A percentile compares a stretch with the other conserved stretches of the same genome.
Evolutionary conservation across 2,797 vertebrate species (phyloP).

Genomic region (Melanotaenia trifasciata): DNA sequence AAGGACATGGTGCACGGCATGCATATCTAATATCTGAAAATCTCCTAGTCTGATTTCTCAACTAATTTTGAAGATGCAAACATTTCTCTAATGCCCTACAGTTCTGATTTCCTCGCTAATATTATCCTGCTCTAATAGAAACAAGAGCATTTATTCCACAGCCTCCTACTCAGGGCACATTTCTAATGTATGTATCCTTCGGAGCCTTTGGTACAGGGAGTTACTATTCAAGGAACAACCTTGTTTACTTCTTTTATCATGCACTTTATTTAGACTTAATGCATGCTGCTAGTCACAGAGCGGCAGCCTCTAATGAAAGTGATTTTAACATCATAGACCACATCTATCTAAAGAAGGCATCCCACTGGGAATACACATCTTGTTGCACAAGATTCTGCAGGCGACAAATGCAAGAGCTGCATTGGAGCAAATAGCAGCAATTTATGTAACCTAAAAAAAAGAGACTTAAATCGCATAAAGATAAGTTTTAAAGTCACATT

Average conservation of each 20-base stretch:
- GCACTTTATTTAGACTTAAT: conserved; percentile 54
- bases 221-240: conserved; percentile 46
- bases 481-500: conserved; percentile 26
- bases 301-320: conserved; percentile 44
- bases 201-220: conserved; percentile 12
- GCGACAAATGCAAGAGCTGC: conserved; percentile 20
- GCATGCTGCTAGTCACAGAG: conserved; percentile 43
- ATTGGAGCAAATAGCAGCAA: conserved; percentile 30
- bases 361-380: conserved; percentile 42
- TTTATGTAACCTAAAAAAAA: conserved; percentile 29
- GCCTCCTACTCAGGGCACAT: conserved; percentile 14
- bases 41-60: conserved; percentile 34
- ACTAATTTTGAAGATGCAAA: conserved; percentile 42
- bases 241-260: conserved; percentile 47
- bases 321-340: conserved; percentile 46
- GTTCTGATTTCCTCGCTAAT: conserved; percentile 29
- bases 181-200: conserved; percentile 24
- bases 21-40: conserved; percentile 54
- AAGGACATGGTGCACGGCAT: conserved; percentile 27
- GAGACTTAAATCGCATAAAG: conserved; percentile 6
- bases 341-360: conserved; percentile 44
- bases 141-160: conserved; percentile 23
- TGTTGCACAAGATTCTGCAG: conserved; percentile 27
- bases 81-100: conserved; percentile 52
- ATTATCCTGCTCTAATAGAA: conserved; percentile 27